Evolutionary conservation across 2,113 vertebrate species (phyloP).

Genomic region (Thamnaconus septentrionalis): DNA sequence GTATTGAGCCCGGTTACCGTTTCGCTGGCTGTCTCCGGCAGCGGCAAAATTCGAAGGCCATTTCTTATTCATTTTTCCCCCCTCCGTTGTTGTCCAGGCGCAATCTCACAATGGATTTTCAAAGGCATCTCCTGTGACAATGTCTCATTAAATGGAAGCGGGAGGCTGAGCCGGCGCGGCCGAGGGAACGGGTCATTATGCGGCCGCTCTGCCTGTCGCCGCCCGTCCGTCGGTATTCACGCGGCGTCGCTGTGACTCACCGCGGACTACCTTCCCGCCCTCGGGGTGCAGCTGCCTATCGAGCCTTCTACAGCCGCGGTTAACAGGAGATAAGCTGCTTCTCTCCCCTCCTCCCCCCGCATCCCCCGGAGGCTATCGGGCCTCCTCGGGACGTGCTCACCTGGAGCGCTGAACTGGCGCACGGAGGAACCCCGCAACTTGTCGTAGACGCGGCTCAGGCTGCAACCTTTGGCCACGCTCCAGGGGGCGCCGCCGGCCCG

Average conservation of each 20-base stretch:
- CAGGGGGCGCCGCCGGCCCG: conserved; percentile 65
- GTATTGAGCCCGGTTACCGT: too few species aligned
- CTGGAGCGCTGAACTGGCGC: conserved; percentile 88
- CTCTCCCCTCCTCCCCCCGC: background rate
- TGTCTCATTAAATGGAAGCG: conserved; percentile 5
- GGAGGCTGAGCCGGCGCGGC: conserved; percentile 1
- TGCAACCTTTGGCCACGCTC: conserved; percentile 86
- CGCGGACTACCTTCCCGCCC: conserved; percentile 33
- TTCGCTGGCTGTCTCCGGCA: too few species aligned
- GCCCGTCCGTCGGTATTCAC: conserved; percentile 11
- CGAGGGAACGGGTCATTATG: conserved; percentile 24
- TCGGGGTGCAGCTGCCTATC: conserved; percentile 19
- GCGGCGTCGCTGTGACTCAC: conserved; percentile 26
- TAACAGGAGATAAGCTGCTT: conserved; percentile 48
- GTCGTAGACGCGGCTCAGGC: conserved; percentile 80
- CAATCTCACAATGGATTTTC: conserved; percentile 8
- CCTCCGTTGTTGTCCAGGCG: background rate
- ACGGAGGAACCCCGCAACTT: conserved; percentile 80
- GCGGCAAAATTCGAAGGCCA: too few species aligned
- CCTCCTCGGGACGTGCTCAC: conserved; percentile 65
- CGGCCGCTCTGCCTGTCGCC: conserved; percentile 21
- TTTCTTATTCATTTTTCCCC: background rate
- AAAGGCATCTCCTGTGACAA: background rate
- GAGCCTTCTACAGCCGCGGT: conserved; percentile 37
- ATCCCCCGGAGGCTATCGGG: conserved; percentile 16